Evolutionary conservation across 2,888 invertebrate species (phyloP).

Genomic region (Diarsia dahlii): DNA sequence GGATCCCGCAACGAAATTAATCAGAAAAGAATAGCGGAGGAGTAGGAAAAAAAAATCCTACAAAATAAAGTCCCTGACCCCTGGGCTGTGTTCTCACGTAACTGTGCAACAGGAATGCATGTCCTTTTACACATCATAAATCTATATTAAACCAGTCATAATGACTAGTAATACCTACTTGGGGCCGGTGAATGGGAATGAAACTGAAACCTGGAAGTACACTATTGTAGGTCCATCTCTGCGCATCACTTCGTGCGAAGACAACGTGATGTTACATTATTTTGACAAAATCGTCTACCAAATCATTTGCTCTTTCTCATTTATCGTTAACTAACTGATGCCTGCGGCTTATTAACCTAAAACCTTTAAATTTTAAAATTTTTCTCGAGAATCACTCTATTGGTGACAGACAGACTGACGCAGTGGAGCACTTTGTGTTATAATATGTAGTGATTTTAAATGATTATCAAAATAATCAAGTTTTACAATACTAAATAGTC

Average conservation of each 20-base stretch:
- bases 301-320: not conserved
- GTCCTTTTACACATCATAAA: not conserved
- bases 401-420: too few species aligned
- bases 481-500: not conserved
- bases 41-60: too few species aligned
- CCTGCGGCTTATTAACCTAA: too few species aligned
- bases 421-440: too few species aligned
- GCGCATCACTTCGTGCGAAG: not conserved
- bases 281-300: not conserved
- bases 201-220: not conserved
- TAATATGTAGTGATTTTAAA: too few species aligned
- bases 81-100: not conserved
- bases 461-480: not conserved
- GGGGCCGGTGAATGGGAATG: not conserved
- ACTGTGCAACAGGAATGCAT: not conserved
- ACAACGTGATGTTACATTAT: not conserved
- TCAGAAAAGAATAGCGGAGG: too few species aligned
- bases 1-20: too few species aligned
- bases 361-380: too few species aligned
- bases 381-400: too few species aligned
- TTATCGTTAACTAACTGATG: too few species aligned
- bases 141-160: not conserved
- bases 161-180: not conserved
- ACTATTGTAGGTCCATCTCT: not conserved
- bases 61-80: too few species aligned